phyloP scores from a whole-genome alignment of 2,888 invertebrate genomes.

The Cinara cedri region DNA sequence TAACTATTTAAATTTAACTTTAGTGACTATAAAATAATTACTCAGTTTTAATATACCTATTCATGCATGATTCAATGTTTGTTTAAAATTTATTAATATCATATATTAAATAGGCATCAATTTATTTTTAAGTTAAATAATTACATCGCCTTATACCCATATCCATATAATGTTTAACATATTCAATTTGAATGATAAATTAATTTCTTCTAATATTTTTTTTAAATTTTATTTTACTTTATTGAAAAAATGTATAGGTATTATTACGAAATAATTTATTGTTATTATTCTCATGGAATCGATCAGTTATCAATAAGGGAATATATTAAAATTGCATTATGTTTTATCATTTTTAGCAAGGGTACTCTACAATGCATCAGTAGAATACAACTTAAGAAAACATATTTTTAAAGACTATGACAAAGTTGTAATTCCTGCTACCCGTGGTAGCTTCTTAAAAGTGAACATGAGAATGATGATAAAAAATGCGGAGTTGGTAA shows the following conservation, averaged over 20 bases:
- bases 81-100: background rate
- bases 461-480: constrained; percentile 24
- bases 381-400: constrained; percentile 18
- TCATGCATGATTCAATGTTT: too few relatives aligned
- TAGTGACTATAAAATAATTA: too few relatives aligned
- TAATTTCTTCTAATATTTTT: too few relatives aligned
- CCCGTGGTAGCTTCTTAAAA: background rate
- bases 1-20: too few relatives aligned
- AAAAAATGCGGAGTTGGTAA: constrained; percentile 45
- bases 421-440: constrained; percentile 30
- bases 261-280: too few relatives aligned
- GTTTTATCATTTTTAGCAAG: constrained; percentile 16
- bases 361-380: background rate
- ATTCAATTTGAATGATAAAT: background rate
- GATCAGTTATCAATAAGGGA: too few relatives aligned
- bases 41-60: too few relatives aligned
- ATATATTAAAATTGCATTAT: background rate
- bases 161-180: background rate
- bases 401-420: constrained; percentile 36
- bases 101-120: too few relatives aligned
- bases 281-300: too few relatives aligned
- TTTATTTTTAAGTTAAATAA: background rate
- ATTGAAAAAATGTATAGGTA: background rate
- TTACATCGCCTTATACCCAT: too few relatives aligned
- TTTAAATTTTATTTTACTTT: too few relatives aligned